Percentiles rank a stretch among this genome's conserved stretches.
These are phyloP conservation scores for Thera britannica DNA, from an alignment of 2,888 invertebrate genomes.

Conservation along the genomic window DNA sequence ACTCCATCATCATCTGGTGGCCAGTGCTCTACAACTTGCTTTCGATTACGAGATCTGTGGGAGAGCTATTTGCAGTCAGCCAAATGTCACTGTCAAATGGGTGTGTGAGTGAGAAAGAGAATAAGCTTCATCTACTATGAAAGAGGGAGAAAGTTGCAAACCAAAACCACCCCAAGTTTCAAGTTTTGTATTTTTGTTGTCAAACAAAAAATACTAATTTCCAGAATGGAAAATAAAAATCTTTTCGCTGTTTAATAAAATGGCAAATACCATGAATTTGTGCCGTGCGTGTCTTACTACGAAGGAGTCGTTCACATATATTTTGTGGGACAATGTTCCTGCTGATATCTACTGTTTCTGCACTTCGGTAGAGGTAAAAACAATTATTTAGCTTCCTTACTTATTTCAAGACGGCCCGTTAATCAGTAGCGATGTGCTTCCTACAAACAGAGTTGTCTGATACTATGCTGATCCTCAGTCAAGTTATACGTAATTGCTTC, in stretches of 20 bases:
- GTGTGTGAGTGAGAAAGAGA: background rate
- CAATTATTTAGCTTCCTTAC: background rate
- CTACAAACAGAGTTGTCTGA: no score
- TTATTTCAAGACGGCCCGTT: background rate
- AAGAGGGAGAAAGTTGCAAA: background rate
- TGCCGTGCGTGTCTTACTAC: constrained; percentile 73
- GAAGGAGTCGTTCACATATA: constrained; percentile 61
- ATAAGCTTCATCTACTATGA: background rate
- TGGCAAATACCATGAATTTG: constrained; percentile 48
- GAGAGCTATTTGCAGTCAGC: no score
- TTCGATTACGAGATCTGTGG: no score
- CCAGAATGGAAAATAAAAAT: background rate
- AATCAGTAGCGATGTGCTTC: background rate
- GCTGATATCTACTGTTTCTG: constrained; percentile 70
- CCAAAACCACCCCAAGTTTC: no score
- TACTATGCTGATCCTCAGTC: background rate
- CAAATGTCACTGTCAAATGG: background rate
- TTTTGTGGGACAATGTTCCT: constrained; percentile 66
- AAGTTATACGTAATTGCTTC: no score
- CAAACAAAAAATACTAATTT: background rate
- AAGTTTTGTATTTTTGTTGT: constrained; percentile 3
- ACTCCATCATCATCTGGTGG: no score
- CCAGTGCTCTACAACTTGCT: no score
- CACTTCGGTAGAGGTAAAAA: constrained; percentile 71
- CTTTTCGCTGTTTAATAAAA: background rate